Conservation (phyloP, 2,113 vertebrate species). For the Platanista minor region DNA sequence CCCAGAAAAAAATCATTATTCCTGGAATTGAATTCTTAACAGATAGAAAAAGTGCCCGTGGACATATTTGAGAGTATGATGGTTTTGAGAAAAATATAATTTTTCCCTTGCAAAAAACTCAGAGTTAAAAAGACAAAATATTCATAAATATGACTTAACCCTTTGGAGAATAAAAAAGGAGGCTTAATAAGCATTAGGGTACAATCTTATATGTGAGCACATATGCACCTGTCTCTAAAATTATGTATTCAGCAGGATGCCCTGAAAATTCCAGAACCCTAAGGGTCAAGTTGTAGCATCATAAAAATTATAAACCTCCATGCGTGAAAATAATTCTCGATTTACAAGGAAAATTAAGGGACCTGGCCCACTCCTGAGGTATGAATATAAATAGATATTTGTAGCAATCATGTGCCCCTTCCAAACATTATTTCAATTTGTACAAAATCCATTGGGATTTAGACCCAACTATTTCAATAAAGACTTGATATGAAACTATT, state of each 20-base stretch:
- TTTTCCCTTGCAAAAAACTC: not conserved
- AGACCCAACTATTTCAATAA: conserved; percentile 63
- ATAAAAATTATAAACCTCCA: conserved; percentile 42
- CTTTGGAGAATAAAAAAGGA: not conserved
- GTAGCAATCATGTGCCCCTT: conserved; percentile 39
- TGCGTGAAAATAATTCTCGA: conserved; percentile 54
- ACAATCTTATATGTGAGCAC: not conserved
- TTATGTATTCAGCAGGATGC: not conserved
- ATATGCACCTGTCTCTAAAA: not conserved
- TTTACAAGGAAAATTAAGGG: conserved; percentile 67
- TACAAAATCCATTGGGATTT: conserved; percentile 62
- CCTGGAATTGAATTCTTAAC: not conserved
- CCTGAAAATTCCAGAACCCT: conserved; percentile 1
- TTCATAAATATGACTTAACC: conserved; percentile 16
- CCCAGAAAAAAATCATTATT: not conserved
- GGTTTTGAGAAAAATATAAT: not conserved
- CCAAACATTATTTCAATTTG: conserved; percentile 66
- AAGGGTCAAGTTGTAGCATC: conserved; percentile 18
- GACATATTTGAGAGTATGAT: not conserved
- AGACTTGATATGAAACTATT: conserved; percentile 66
- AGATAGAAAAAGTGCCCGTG: not conserved
- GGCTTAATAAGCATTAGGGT: not conserved
- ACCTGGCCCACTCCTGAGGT: conserved; percentile 25
- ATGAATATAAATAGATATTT: conserved; percentile 71
- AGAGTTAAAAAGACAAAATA: not conserved